phyloP scores from a whole-genome alignment of 2,113 vertebrate species.

The Pheucticus melanocephalus region DNA sequence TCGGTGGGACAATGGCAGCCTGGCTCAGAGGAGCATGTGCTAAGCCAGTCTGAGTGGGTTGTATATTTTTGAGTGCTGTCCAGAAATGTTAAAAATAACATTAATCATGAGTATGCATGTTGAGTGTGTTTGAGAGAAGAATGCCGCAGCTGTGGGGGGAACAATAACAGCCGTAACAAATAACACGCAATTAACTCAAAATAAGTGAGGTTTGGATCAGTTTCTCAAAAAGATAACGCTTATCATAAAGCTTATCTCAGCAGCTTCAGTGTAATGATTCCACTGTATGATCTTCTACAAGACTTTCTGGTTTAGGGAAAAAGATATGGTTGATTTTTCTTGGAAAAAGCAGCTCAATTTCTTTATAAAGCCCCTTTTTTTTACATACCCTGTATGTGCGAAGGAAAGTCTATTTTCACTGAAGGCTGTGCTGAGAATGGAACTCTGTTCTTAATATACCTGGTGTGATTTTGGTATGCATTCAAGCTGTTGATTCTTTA shows the following conservation, averaged over 20 bases:
- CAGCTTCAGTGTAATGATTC: background rate
- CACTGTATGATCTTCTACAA: background rate
- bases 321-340: background rate
- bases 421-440: background rate
- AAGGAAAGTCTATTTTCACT: background rate
- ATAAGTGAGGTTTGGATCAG: background rate
- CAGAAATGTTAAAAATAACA: conserved; percentile 62
- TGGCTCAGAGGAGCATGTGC: background rate
- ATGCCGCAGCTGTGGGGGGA: conserved; percentile 44
- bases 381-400: background rate
- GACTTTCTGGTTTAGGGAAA: background rate
- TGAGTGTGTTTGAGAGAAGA: conserved; percentile 23
- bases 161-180: conserved; percentile 44
- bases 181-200: background rate
- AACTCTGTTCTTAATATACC: conserved; percentile 17
- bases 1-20: background rate
- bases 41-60: background rate
- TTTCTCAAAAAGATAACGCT: background rate
- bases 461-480: background rate
- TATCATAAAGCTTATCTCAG: conserved; percentile 28
- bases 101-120: conserved; percentile 14
- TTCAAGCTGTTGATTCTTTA: conserved; percentile 13
- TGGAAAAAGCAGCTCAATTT: background rate
- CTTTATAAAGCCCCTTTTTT: background rate
- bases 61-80: conserved; percentile 1